These are phyloP conservation scores for Machaerirhynchus nigripectus DNA, from an alignment of 2,113 vertebrate genomes.

Conservation along the genomic window DNA sequence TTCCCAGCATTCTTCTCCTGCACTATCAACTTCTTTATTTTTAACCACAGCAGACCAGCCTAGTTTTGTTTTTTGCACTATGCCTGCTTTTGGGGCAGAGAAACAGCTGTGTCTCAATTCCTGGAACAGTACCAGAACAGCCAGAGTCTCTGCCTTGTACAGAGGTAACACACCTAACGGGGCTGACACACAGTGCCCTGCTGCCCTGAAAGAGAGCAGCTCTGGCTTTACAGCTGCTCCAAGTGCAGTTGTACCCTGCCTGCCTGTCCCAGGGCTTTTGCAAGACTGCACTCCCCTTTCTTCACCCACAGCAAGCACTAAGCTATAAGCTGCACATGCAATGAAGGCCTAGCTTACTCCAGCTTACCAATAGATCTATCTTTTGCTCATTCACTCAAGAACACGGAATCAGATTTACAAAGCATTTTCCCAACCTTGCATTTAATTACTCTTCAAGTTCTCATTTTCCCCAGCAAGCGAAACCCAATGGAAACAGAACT, in stretches of 20 bases:
- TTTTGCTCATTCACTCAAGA: background rate
- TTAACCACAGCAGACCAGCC: background rate
- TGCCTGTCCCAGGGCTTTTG: background rate
- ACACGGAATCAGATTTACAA: background rate
- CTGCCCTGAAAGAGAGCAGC: background rate
- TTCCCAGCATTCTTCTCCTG: background rate
- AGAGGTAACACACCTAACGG: background rate
- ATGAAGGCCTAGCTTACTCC: background rate
- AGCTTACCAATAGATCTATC: background rate
- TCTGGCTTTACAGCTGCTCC: background rate
- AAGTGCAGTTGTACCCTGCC: rapidly evolving
- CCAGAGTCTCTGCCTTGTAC: background rate
- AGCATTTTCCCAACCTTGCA: background rate
- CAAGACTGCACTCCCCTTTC: background rate
- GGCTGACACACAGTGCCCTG: background rate
- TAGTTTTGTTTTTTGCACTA: background rate
- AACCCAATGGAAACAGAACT: conserved; percentile 9
- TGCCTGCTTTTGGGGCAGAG: background rate
- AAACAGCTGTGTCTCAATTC: background rate
- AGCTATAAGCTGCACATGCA: background rate
- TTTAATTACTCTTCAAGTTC: conserved; percentile 29
- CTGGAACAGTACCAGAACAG: background rate
- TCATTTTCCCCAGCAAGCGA: background rate
- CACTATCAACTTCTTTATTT: background rate
- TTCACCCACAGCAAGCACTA: background rate